phyloP scores from a whole-genome alignment of 2,797 vertebrate species.

The Pseudomugil tenellus region DNA sequence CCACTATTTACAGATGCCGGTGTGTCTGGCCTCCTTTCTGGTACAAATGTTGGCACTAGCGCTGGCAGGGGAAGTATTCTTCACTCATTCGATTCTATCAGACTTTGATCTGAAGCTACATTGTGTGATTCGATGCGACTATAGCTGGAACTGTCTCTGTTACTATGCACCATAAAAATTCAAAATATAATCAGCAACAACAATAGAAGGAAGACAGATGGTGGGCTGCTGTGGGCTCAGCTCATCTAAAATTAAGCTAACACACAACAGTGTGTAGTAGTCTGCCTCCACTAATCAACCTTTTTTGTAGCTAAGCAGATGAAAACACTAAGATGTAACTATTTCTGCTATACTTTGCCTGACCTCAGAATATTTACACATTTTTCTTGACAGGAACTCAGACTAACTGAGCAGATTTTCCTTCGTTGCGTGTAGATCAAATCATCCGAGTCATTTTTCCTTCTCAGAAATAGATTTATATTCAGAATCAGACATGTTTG shows the following conservation, averaged over 20 bases:
- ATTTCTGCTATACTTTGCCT: neutral
- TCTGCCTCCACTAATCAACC: conserved; percentile 24
- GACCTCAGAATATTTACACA: neutral
- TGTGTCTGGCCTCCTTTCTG: neutral
- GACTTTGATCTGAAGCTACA: conserved; percentile 32
- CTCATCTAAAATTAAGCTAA: conserved; percentile 30
- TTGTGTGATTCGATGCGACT: conserved; percentile 11
- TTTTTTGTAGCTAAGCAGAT: conserved; percentile 13
- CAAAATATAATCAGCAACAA: conserved; percentile 70
- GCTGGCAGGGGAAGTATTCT: neutral
- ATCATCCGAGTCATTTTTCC: neutral
- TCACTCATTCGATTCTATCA: conserved; percentile 29
- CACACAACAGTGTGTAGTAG: neutral
- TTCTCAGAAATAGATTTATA: neutral
- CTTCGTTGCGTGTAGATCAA: neutral
- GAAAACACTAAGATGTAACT: neutral
- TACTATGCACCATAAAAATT: conserved; percentile 34
- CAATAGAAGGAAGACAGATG: conserved; percentile 73
- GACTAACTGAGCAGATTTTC: neutral
- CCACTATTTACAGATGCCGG: neutral
- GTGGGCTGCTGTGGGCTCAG: conserved; percentile 22
- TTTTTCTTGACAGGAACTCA: neutral
- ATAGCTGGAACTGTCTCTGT: conserved; percentile 17
- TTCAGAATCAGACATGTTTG: neutral
- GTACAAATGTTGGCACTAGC: neutral